Base-by-base conservation (phyloP, 1,140 invertebrate genomes). In the Cydia pomonella region DNA sequence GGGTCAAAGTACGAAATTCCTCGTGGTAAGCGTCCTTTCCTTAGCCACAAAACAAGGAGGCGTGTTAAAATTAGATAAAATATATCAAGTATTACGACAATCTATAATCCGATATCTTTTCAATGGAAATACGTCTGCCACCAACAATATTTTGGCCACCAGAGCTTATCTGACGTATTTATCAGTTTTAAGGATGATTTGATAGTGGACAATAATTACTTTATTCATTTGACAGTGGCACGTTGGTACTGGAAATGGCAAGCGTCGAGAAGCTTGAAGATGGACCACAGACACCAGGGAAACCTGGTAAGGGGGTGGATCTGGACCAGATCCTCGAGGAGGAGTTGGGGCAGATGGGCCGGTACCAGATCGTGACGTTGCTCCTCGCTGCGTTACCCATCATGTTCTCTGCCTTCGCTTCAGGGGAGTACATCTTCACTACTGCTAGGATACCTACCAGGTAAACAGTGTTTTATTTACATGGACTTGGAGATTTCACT, bases 351-450 rank as follows among this genome's bases (percentile, higher is more conserved):
- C 87, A 87, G 76, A 87, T 91, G 53, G 89, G 90, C 1, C 78
- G 69, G 13, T 92, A 91, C 64, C 89, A 92, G 78, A 76, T 91
- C 9, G 29, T 86, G 3, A 89, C 81, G n/a, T 72, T 91, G 13
- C 69, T 85, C 1, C 79, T 92, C 6, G 87, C 85, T 0, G 80
- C 89, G 0, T 44, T 92, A 13, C 88, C 90, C 3, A 82, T 90
- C 10, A 90, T 92, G n/a, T 90, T 90, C 72, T 86, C 88, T 1
- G 89, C 88, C 0, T 89, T 92, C 47, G 88, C 86, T 0, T 77
- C 86, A 0, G 88, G 88, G 9, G 90, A 91, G 75, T 92, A 91
- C 21, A 91, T 92, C 33, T 92, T 91, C 63, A 90, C 89, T 0
- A 87, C 87, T 0, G 84, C 87, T 1, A 89, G 88, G 47, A 89